Conservation (phyloP, 2,888 invertebrate species). For the Hipparchia semele region DNA sequence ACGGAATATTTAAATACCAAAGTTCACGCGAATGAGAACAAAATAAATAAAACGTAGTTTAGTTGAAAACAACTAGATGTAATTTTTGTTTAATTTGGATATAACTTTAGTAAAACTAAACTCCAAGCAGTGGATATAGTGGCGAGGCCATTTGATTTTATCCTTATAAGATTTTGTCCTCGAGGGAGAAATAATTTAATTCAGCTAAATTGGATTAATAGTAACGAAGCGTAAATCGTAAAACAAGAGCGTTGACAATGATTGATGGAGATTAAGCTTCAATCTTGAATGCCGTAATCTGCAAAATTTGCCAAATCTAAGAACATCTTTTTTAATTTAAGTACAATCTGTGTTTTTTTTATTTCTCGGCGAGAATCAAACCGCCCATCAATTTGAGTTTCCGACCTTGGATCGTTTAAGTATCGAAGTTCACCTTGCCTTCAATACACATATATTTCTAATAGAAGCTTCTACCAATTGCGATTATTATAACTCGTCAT, state of each 20-base stretch:
- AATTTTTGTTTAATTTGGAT: not conserved
- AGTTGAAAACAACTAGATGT: no score
- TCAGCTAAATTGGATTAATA: not conserved
- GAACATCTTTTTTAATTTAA: not conserved
- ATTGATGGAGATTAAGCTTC: not conserved
- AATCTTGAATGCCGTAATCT: not conserved
- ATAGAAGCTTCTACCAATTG: no score
- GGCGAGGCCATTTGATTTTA: not conserved
- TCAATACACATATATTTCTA: no score
- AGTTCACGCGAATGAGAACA: not conserved
- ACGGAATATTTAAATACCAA: not conserved
- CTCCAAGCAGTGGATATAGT: not conserved
- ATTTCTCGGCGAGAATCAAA: no score
- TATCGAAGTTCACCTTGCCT: no score
- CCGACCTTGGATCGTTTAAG: no score
- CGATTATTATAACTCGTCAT: no score
- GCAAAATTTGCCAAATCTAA: not conserved
- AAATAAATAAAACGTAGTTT: no score
- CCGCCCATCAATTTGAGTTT: no score
- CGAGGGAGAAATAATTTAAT: not conserved
- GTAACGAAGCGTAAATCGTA: not conserved
- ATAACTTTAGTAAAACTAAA: not conserved
- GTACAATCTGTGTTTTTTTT: no score
- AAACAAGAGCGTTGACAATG: slow-evolving; percentile 8
- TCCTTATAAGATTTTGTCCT: not conserved